These are phyloP conservation scores for Spinibarbus caldwelli DNA, from an alignment of 2,797 vertebrate species.

Conservation along the genomic window DNA sequence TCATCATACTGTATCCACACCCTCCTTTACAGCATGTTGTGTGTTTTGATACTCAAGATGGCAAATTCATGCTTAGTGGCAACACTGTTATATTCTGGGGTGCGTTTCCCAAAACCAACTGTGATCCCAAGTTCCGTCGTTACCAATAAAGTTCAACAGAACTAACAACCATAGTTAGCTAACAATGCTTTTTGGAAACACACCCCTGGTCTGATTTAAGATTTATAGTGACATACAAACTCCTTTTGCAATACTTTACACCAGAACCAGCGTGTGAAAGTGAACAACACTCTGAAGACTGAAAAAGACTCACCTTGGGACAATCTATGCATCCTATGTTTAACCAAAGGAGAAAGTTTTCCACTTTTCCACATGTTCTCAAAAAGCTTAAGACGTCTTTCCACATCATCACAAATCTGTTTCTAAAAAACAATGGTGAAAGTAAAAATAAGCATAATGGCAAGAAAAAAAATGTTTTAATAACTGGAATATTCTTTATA, in stretches of 20 bases:
- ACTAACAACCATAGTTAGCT: no score
- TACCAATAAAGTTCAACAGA: no score
- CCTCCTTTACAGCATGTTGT: no score
- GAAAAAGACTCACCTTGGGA: slow-evolving; percentile 78
- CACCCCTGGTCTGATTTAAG: no score
- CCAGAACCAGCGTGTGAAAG: neutral
- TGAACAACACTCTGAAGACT: neutral
- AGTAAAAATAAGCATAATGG: neutral
- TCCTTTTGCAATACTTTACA: neutral
- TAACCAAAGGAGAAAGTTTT: slow-evolving; percentile 85
- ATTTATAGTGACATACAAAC: neutral
- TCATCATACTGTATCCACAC: no score
- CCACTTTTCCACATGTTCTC: slow-evolving; percentile 85
- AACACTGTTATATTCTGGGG: no score
- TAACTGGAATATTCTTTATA: neutral
- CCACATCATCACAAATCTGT: slow-evolving; percentile 89
- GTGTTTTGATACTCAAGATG: neutral
- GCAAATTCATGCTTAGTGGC: no score
- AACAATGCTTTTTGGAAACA: no score
- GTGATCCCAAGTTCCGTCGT: no score
- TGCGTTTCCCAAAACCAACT: no score
- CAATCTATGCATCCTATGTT: slow-evolving; percentile 84
- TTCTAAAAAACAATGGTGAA: slow-evolving; percentile 72
- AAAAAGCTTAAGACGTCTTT: slow-evolving; percentile 83
- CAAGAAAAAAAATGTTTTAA: neutral